These are phyloP conservation scores for Epizoanthus illoricatus DNA, from an alignment of 92 coral and sea anemone genomes.

Conservation along the genomic window DNA sequence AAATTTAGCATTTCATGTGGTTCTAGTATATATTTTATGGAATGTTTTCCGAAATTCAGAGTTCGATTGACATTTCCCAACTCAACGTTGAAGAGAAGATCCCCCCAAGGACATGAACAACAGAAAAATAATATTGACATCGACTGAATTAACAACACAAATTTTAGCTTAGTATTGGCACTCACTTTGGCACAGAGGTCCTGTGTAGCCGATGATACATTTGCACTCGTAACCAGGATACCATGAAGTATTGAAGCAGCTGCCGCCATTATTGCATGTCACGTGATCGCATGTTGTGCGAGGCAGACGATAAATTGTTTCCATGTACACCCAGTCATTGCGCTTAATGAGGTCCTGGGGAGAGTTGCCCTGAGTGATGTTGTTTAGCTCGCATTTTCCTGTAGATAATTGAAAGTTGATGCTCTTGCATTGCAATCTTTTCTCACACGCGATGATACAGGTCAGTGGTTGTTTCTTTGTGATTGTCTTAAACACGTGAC, in stretches of 20 bases:
- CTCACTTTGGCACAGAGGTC: conserved; percentile 9
- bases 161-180: too few species aligned
- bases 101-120: too few species aligned
- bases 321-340: conserved; percentile 32
- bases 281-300: conserved; percentile 12
- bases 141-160: too few species aligned
- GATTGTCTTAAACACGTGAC: conserved; percentile 45
- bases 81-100: too few species aligned
- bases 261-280: conserved; percentile 16
- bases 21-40: too few species aligned
- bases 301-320: neutral
- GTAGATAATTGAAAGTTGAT: conserved; percentile 19
- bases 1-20: neutral
- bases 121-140: too few species aligned
- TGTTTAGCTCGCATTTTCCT: conserved; percentile 30
- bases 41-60: too few species aligned
- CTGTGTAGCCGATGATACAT: neutral
- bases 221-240: conserved; percentile 10
- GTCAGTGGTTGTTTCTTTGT: neutral
- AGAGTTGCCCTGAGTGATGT: conserved; percentile 2
- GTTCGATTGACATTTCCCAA: too few species aligned
- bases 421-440: conserved; percentile 34
- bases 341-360: neutral
- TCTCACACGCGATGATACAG: conserved; percentile 37
- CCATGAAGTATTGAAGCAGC: conserved; percentile 5